Evolutionary conservation across 1,140 invertebrate species (phyloP).

Genomic region (Pomacea maculata): DNA sequence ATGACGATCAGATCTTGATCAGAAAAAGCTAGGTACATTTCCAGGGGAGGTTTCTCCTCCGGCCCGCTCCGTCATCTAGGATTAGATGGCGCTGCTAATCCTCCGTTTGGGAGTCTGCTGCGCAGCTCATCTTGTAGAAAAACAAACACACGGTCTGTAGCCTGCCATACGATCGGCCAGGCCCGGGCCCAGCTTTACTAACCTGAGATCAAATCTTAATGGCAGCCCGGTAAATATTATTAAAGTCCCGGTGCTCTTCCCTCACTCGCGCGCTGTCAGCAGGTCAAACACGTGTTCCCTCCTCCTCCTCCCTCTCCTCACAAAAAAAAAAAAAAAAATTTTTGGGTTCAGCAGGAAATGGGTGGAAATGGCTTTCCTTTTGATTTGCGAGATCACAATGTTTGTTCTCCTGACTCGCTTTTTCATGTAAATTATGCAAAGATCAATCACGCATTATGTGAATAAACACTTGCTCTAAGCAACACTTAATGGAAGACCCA

Average conservation of each 20-base stretch:
- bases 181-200: background rate
- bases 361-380: constrained; percentile 7
- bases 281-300: too few species aligned
- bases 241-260: background rate
- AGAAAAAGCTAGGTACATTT: background rate
- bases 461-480: background rate
- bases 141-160: background rate
- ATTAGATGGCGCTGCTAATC: constrained; percentile 2
- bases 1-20: background rate
- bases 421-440: constrained; percentile 2
- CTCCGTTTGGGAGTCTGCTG: background rate
- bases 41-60: background rate
- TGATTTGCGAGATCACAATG: constrained; percentile 10
- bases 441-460: constrained; percentile 7
- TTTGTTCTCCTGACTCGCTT: constrained; percentile 1
- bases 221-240: constrained; percentile 12
- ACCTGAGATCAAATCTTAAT: constrained; percentile 12
- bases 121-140: background rate
- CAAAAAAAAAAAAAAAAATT: background rate
- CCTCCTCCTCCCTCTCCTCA: too few species aligned
- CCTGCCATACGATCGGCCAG: background rate
- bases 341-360: constrained; percentile 8
- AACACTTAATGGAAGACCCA: too few species aligned
- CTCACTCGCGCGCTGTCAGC: background rate
- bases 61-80: background rate